Base-by-base conservation (phyloP, 2,797 vertebrate genomes). In the Urosaurus nigricauda region DNA sequence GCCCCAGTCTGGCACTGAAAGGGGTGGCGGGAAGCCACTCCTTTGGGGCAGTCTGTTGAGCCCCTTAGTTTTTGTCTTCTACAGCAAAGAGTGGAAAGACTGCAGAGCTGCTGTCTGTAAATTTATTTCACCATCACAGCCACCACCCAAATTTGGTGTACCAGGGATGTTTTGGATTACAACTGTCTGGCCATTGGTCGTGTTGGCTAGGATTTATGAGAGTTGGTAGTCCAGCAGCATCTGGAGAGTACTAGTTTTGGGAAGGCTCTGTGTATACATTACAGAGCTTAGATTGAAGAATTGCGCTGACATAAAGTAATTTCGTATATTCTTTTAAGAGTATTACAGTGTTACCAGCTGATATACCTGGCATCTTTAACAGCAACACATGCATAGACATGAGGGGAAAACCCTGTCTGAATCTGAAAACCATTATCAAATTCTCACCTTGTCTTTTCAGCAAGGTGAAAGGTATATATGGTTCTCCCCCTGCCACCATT, bases 51-150 rank as follows among this genome's bases (percentile, higher is more conserved):
- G n/a, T n/a, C n/a, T n/a, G n/a, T n/a, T n/a, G n/a, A n/a, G n/a
- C n/a, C n/a, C n/a, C n/a, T n/a, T n/a, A n/a, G 11, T 53, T 71
- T 7, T n/a, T 37, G 5, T 19, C 53, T 73, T 51, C 71, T 71
- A 19, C 47, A 84, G 24, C 3, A 7, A 16, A 35, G n/a, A 43
- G 13, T 21, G 70, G 35, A 58, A 40, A 29, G 12, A 53, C 13
- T 79, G 24, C 37, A 51, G 26, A 32, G 26, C 40, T 13, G 26
- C 3, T 79, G 40, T 29, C 26, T 53, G 26, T 32, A 26, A 53
- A 5, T 3, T 0, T 73, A 73, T 4, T 35, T 5, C 13, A 73
- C 6, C n/a, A 58, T 56, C 3, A 1, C n/a, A 1, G 2, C 14
- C 65, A 6, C n/a, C 5, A 2, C 12, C 32, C 29, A 32, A 73